phyloP scores from a whole-genome alignment of 1,140 invertebrate genomes.

The Chrysomallon squamiferum region DNA sequence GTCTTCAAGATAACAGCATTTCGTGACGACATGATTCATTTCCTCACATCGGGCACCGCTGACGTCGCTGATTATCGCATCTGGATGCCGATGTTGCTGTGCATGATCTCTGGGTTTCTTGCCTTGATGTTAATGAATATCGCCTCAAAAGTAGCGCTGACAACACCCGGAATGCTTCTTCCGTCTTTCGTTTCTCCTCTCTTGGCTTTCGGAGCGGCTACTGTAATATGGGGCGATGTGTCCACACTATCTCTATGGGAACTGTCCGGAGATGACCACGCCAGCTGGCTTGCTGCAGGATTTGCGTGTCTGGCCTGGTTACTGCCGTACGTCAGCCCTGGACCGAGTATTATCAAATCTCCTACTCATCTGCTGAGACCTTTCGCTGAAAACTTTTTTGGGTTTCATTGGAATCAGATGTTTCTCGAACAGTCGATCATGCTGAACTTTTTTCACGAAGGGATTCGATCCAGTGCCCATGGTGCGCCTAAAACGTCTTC shows the following conservation, averaged over 20 bases:
- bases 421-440: slow-evolving; percentile 21
- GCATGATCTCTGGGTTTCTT: slow-evolving; percentile 11
- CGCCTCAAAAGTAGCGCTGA: slow-evolving; percentile 21
- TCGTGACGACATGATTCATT: slow-evolving; percentile 6
- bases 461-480: not conserved
- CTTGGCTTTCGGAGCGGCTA: not conserved
- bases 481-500: not conserved
- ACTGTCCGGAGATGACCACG: slow-evolving; percentile 17
- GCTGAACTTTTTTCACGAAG: slow-evolving; percentile 12
- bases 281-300: slow-evolving; percentile 17
- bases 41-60: not conserved
- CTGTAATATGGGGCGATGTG: slow-evolving; percentile 26
- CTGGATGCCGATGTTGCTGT: slow-evolving; percentile 16
- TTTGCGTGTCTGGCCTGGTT: slow-evolving; percentile 18
- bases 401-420: slow-evolving; percentile 24
- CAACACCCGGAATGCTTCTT: slow-evolving; percentile 16
- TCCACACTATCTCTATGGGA: slow-evolving; percentile 25
- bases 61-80: slow-evolving; percentile 10
- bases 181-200: slow-evolving; percentile 22
- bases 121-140: slow-evolving; percentile 9
- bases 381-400: slow-evolving; percentile 16
- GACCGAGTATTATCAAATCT: slow-evolving; percentile 1
- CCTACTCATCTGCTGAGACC: slow-evolving; percentile 7
- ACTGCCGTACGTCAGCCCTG: slow-evolving; percentile 14
- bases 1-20: slow-evolving; percentile 21